phyloP scores from a whole-genome alignment of 1,140 invertebrate genomes.

The Ladona fulva region DNA sequence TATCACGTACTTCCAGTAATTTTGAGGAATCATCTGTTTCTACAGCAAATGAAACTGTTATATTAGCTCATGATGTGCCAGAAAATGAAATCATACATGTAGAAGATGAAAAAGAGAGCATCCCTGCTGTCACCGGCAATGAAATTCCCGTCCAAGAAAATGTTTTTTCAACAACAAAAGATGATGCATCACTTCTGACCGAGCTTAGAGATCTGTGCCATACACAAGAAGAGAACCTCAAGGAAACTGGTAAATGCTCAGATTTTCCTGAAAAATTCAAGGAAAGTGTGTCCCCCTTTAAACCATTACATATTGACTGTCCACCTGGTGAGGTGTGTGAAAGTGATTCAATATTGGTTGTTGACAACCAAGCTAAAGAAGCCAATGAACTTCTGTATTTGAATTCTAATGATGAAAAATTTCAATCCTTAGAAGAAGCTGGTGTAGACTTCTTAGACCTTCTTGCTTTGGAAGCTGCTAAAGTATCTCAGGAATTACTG shows the following conservation, averaged over 20 bases:
- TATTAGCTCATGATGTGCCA: neutral
- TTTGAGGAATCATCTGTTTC: neutral
- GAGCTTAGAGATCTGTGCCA: neutral
- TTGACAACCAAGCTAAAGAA: no score
- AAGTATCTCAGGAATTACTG: neutral
- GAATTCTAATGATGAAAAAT: neutral
- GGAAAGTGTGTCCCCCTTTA: no score
- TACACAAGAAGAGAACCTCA: neutral
- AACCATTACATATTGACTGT: no score
- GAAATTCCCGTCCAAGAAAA: neutral
- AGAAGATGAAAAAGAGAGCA: neutral
- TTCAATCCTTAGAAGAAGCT: neutral
- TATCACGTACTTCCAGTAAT: neutral
- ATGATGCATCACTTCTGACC: neutral
- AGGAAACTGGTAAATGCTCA: neutral
- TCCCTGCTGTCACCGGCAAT: neutral
- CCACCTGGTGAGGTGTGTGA: no score
- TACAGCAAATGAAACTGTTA: neutral
- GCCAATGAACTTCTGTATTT: no score
- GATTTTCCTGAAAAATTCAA: no score
- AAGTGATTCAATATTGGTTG: no score
- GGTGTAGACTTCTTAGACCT: neutral
- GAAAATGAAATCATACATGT: neutral
- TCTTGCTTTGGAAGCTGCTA: neutral
- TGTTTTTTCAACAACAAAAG: neutral